phyloP scores from a whole-genome alignment of 2,113 vertebrate genomes.

The Rhinolophus ferrumequinum region DNA sequence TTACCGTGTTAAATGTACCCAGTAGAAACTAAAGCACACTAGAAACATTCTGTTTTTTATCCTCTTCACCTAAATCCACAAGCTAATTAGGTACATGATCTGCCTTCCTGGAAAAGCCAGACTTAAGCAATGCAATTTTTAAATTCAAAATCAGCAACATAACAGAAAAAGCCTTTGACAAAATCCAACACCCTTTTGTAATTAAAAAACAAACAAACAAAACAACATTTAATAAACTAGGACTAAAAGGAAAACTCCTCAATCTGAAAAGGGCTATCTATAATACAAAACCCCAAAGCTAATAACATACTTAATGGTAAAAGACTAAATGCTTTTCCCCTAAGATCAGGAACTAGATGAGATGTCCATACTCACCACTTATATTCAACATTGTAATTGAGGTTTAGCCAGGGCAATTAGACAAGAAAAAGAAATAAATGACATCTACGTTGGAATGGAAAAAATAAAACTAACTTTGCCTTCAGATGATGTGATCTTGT shows the following conservation, averaged over 20 bases:
- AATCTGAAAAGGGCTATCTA: not conserved
- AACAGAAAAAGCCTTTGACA: not conserved
- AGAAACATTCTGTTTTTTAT: not conserved
- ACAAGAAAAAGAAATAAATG: conserved; percentile 10
- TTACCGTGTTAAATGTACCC: conserved; percentile 14
- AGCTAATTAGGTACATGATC: not conserved
- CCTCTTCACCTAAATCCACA: not conserved
- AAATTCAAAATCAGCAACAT: conserved; percentile 12
- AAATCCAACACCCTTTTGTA: not conserved
- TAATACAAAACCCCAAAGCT: conserved; percentile 7
- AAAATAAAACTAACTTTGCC: not conserved
- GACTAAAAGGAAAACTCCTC: conserved; percentile 9
- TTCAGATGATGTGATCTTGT: not conserved
- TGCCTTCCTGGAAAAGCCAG: not conserved
- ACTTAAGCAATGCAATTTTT: conserved; percentile 3
- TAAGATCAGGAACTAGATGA: not conserved
- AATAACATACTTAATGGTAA: not conserved
- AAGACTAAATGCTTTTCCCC: not conserved
- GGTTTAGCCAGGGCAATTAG: not conserved
- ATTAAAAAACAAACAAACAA: not conserved
- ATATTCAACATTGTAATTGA: not conserved
- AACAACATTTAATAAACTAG: not conserved
- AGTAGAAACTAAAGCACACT: not conserved
- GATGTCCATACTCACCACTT: not conserved
- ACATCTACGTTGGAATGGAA: not conserved